Conservation (phyloP, 2,888 invertebrate genomes). For the Caenorhabditis sp. region DNA sequence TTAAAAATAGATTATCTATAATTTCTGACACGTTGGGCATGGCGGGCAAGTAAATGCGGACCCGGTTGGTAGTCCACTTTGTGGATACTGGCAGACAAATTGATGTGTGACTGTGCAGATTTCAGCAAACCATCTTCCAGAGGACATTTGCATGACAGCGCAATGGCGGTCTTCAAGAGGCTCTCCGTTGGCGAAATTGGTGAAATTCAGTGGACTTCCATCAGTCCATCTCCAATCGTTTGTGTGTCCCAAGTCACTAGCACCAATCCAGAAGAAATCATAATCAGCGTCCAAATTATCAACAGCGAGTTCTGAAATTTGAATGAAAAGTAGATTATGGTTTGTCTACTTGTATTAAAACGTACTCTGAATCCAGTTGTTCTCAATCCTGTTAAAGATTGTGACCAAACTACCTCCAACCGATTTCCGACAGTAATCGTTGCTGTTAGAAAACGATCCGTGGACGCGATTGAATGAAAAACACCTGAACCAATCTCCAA, state of each 20-base stretch:
- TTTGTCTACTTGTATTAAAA: too few species aligned
- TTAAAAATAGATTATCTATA: too few species aligned
- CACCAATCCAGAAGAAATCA: constrained; percentile 56
- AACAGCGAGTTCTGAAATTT: constrained; percentile 39
- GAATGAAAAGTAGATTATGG: background rate
- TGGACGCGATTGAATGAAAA: constrained; percentile 43
- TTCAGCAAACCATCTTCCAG: constrained; percentile 44
- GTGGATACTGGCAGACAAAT: constrained; percentile 43
- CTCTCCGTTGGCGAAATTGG: constrained; percentile 27
- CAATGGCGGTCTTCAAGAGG: constrained; percentile 47
- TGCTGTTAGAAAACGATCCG: constrained; percentile 27
- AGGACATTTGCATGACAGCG: constrained; percentile 29
- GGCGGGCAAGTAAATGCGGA: constrained; percentile 43
- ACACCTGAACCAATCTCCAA: too few species aligned
- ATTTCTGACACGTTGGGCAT: constrained; percentile 27
- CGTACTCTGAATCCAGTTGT: constrained; percentile 49
- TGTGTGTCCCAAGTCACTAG: constrained; percentile 20
- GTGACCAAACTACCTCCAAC: constrained; percentile 32
- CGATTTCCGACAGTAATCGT: constrained; percentile 15
- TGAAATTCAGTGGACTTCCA: constrained; percentile 26
- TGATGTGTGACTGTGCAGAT: constrained; percentile 29
- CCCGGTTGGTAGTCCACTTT: constrained; percentile 12
- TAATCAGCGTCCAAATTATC: constrained; percentile 50
- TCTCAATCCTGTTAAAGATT: constrained; percentile 42
- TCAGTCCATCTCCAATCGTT: constrained; percentile 44